Base-by-base conservation (phyloP, 2,113 vertebrate species). In the Psittacula cyanocephala region DNA sequence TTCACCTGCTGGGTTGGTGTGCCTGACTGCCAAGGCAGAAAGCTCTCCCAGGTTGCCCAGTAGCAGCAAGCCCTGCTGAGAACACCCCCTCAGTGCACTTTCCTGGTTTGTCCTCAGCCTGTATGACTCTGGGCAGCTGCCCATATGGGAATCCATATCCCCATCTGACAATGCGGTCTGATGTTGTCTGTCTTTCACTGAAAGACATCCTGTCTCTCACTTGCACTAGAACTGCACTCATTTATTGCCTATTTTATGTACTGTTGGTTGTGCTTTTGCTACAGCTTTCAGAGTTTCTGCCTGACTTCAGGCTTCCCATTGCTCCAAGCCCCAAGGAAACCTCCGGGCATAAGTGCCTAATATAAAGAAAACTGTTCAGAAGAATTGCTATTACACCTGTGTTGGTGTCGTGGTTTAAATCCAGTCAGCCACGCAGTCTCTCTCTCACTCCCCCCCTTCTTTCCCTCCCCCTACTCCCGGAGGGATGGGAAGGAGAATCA, bases 131-230 rank as follows among this genome's bases (percentile, higher is more conserved):
- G 1, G 25, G 64, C 25, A 81, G 31, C 46, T 43, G 49, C 35
- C 19, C 1, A 0, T 20, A 22, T 7, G 14, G 37, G 33, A 67
- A 49, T 23, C 39, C 35, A 31, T 23, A 13, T 71, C 24, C 35
- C 49, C 19, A 15, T 15, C 78, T 25, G 29, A 69, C 31, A 39
- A 5, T 6, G 8, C 0, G 1, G 23, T n/a, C 22, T 3, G 0
- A 5, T 28, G 6, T 41, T 43, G 6, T 23, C 44, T 37, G 31
- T 39, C 31, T 49, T 47, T 65, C 16, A 47, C 29, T 53, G 75
- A 47, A 35, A 37, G 37, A 37, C 37, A 37, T 37, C 37, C 63
- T 13, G 9, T 29, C 4, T 55, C n/a, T 29, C 18, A 4, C 33
- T 75, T 68, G 16, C n/a, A 25, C 22, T 69, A 65, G 24, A 20